Evolutionary conservation across 2,113 vertebrate genomes (phyloP).

Genomic region (Hippocampus zosterae): DNA sequence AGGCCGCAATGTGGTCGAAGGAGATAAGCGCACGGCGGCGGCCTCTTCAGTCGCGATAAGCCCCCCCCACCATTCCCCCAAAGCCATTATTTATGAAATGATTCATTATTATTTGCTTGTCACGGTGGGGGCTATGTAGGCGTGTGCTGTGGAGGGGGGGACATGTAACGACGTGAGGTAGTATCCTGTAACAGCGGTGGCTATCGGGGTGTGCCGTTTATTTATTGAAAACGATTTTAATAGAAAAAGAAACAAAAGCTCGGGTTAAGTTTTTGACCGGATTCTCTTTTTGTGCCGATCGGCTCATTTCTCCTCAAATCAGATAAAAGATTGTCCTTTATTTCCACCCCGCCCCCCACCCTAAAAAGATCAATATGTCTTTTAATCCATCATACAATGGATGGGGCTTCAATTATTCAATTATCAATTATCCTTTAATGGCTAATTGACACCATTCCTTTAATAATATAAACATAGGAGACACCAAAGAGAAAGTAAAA

Average conservation of each 20-base stretch:
- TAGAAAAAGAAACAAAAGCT: constrained; percentile 56
- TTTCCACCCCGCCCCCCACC: neutral
- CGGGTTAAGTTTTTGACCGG: constrained; percentile 54
- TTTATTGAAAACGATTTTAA: constrained; percentile 7
- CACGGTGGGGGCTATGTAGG: constrained; percentile 63
- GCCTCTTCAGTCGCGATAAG: constrained; percentile 90
- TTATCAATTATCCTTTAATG: too few species aligned
- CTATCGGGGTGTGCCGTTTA: constrained; percentile 39
- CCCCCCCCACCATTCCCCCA: constrained; percentile 74
- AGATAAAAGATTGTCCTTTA: constrained; percentile 16
- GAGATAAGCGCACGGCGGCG: constrained; percentile 85
- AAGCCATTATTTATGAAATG: constrained; percentile 94
- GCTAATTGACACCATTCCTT: constrained; percentile 14
- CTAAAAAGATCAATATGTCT: constrained; percentile 5
- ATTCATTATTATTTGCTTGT: constrained; percentile 95
- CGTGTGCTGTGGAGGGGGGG: constrained; percentile 73
- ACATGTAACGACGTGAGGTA: constrained; percentile 52
- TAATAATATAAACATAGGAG: neutral
- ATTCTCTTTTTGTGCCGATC: constrained; percentile 30
- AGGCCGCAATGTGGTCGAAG: constrained; percentile 86
- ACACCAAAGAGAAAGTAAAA: too few species aligned
- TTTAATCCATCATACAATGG: constrained; percentile 25
- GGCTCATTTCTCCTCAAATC: constrained; percentile 33
- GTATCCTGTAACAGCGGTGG: constrained; percentile 43
- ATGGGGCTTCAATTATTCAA: constrained; percentile 31